Base-by-base conservation (phyloP, 2,113 vertebrate species). In the Cyprinodon tularosa region DNA sequence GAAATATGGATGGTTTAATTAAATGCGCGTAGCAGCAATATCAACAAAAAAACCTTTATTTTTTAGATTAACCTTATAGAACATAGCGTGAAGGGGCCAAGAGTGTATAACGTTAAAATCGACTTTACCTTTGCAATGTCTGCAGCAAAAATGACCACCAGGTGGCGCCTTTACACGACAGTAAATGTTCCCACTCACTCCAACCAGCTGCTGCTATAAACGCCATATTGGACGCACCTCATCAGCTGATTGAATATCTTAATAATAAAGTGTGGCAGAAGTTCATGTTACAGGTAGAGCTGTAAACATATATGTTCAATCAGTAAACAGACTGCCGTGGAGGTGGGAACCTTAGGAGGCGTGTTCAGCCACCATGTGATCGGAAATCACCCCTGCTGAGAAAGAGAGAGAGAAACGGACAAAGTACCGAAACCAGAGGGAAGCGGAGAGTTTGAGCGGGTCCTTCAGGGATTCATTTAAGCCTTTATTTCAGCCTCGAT, bases 361-460 rank as follows among this genome's bases (percentile, higher is more conserved):
- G 9, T 20, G 59, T 22, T 1, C 3, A 17, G 15, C 1, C 4
- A 14, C 44, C 91, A 92, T 84, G 89, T 92, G 91, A 89, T 22
- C 89, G 91, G 91, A 92, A 92, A 39, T 80, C 37, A 60, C 39
- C 67, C 44, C 3, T n/a, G 50, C 50, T 2, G 50, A n/a, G 1
- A 29, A 29, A 29, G 29, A 29, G 29, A 29, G 50, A 57, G 17
- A 57, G 17, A 10, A 0, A 0, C 61, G 40, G 83, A 85, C 42
- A 60, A 68, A 10, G 66, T 5, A 13, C 10, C 14, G 12, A 53
- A 72, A 48, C 57, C 17, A 12, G 66, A 64, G 78, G 29, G 67
- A 57, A 73, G 78, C 44, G 68, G 70, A 72, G 62, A 22, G 79
- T 57, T 59, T 22, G 78, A 88, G 77, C 76, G 61, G 73, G 48